These are phyloP conservation scores for Eidolon helvum DNA, from an alignment of 2,113 vertebrate genomes.

Conservation along the genomic window DNA sequence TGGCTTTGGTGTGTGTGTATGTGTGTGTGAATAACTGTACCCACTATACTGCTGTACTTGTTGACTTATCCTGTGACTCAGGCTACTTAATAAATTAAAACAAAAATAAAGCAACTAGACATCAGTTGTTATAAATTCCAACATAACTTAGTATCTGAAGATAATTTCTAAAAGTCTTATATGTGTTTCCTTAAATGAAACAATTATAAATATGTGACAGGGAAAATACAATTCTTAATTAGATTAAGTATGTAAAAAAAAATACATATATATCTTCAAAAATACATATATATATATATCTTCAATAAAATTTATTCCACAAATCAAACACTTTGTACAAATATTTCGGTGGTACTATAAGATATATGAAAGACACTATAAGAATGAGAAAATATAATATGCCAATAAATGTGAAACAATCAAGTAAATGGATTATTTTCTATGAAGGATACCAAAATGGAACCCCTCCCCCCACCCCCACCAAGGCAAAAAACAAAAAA, in stretches of 20 bases:
- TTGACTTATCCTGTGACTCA: neutral
- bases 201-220: neutral
- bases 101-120: neutral
- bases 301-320: neutral
- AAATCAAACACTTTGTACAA: constrained; percentile 2
- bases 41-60: neutral
- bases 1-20: neutral
- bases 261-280: neutral
- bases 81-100: neutral
- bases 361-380: neutral
- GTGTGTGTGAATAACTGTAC: neutral
- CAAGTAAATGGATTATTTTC: neutral
- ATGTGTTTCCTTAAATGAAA: neutral
- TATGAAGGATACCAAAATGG: neutral
- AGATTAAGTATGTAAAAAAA: neutral
- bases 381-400: constrained; percentile 3
- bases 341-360: neutral
- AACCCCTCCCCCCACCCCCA: neutral
- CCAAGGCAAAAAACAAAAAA: neutral
- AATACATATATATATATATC: no score
- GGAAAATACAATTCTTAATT: neutral
- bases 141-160: neutral
- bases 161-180: constrained; percentile 18
- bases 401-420: neutral
- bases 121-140: neutral